These are phyloP conservation scores for Otolemur crassicaudatus DNA, from an alignment of 2,797 vertebrate genomes.

Conservation along the genomic window DNA sequence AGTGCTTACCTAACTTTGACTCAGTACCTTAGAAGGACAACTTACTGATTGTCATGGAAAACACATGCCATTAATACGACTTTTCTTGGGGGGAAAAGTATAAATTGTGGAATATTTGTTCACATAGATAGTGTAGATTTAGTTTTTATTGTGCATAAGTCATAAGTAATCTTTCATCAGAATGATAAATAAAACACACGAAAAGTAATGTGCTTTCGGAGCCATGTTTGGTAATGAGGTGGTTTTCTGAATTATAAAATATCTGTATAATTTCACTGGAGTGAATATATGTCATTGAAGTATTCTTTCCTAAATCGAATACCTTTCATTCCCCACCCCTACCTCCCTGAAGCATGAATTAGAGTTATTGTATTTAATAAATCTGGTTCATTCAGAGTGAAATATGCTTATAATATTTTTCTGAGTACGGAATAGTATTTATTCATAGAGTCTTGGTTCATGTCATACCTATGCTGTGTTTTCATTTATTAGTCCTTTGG, in stretches of 20 bases:
- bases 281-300: neutral
- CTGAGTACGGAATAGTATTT: conserved; percentile 30
- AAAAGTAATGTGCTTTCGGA: neutral
- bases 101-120: conserved; percentile 10
- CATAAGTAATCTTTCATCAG: neutral
- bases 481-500: conserved; percentile 66
- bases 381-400: conserved; percentile 56
- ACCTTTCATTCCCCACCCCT: neutral
- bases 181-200: neutral
- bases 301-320: conserved; percentile 45
- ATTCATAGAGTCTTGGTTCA: conserved; percentile 39
- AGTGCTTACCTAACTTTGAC: conserved; percentile 40
- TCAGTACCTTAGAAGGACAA: neutral
- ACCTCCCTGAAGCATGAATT: conserved; percentile 22
- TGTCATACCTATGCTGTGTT: conserved; percentile 40
- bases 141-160: neutral
- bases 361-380: conserved; percentile 27
- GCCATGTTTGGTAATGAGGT: neutral
- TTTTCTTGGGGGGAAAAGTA: neutral
- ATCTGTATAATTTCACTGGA: neutral
- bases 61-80: neutral
- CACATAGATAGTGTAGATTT: neutral
- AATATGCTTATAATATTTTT: conserved; percentile 42
- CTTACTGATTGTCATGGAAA: neutral
- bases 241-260: conserved; percentile 8